Evolutionary conservation across 2,888 invertebrate genomes (phyloP).

Genomic region (Argynnis bischoffii): DNA sequence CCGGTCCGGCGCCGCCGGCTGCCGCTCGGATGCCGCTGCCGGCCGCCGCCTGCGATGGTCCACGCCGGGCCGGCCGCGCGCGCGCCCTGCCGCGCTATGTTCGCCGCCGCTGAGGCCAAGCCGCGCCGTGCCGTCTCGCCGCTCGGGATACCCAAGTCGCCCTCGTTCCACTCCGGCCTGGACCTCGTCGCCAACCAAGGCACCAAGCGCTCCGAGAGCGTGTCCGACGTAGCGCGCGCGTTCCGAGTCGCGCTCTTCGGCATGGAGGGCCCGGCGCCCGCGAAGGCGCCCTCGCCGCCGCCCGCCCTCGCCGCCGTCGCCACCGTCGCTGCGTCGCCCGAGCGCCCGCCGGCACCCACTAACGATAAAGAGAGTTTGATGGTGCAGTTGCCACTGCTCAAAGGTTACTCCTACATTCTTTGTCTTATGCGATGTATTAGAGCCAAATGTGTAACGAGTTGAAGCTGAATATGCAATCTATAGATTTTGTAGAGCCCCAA

Average conservation of each 20-base stretch:
- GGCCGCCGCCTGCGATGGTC: constrained; percentile 82
- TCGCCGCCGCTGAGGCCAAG: constrained; percentile 77
- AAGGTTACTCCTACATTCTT: constrained; percentile 66
- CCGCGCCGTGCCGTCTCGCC: constrained; percentile 82
- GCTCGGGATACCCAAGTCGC: constrained; percentile 92
- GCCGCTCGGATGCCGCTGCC: constrained; percentile 80
- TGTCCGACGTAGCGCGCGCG: constrained; percentile 76
- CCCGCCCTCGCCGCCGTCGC: constrained; percentile 68
- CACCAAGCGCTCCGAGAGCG: constrained; percentile 75
- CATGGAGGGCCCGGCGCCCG: constrained; percentile 70
- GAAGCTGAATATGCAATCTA: no score
- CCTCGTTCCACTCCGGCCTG: constrained; percentile 93
- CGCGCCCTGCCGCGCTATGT: constrained; percentile 80
- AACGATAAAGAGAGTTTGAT: constrained; percentile 73
- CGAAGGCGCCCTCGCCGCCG: constrained; percentile 73
- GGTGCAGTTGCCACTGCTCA: constrained; percentile 77
- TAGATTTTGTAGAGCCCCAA: no score
- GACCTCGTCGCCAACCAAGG: constrained; percentile 88
- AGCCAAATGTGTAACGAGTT: no score
- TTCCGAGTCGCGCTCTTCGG: constrained; percentile 74
- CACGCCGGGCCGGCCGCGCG: constrained; percentile 81
- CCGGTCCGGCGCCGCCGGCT: constrained; percentile 77
- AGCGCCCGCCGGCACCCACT: constrained; percentile 59
- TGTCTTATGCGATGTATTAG: no score
- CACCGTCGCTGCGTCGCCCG: constrained; percentile 58